Percentiles rank a stretch among this genome's conserved stretches.
phyloP scores from a whole-genome alignment of 1,140 invertebrate genomes.

The Magallana gigas region DNA sequence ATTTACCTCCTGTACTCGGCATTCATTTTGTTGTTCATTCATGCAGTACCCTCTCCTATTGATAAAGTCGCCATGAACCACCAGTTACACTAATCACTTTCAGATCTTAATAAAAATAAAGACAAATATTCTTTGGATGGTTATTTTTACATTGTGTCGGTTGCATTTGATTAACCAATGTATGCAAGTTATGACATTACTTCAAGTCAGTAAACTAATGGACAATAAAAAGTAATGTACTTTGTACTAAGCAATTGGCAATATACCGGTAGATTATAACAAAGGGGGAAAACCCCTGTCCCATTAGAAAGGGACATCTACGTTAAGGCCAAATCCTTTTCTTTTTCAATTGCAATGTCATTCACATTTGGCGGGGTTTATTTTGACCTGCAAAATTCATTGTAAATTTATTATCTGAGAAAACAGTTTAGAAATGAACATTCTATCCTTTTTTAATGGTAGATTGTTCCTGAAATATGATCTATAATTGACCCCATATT shows the following conservation, averaged over 20 bases:
- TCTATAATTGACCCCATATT: no score
- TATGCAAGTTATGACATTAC: slow-evolving; percentile 12
- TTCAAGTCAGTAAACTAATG: not conserved
- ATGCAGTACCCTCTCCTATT: not conserved
- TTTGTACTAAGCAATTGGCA: not conserved
- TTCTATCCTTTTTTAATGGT: no score
- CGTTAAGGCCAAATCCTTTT: no score
- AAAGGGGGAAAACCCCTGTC: not conserved
- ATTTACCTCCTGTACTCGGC: not conserved
- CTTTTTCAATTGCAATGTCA: no score
- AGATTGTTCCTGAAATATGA: no score
- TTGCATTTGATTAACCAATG: not conserved
- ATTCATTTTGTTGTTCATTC: not conserved
- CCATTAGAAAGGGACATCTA: not conserved
- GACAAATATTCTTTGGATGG: not conserved
- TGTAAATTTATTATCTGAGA: no score
- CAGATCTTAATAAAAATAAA: not conserved
- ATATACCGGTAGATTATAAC: not conserved
- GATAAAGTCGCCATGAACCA: not conserved
- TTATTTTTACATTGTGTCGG: not conserved
- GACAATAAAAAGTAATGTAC: not conserved
- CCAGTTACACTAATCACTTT: not conserved
- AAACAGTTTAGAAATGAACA: no score
- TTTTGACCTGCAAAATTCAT: no score
- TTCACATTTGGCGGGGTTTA: no score